A percentile compares a stretch with the other conserved stretches of the same genome.
phyloP scores from a whole-genome alignment of 2,888 invertebrate species.

The Strigamia transsilvanica region DNA sequence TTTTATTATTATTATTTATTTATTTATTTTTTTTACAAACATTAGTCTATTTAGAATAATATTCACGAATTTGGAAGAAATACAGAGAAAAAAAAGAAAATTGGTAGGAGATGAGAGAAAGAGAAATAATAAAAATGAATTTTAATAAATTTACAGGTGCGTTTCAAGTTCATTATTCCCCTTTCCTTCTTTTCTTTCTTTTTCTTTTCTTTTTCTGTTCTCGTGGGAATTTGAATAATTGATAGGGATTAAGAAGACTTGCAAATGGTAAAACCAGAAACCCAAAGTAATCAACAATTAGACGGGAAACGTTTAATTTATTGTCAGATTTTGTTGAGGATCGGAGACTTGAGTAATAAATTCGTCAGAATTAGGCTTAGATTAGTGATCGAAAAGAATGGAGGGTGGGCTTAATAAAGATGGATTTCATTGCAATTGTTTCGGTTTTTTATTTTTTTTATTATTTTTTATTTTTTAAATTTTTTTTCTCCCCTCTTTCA shows the following conservation, averaged over 20 bases:
- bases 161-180: conserved; percentile 40
- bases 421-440: conserved; percentile 48
- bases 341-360: conserved; percentile 30
- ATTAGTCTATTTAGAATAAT: background rate
- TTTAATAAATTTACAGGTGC: conserved; percentile 44
- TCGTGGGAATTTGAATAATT: conserved; percentile 48
- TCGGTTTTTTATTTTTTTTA: background rate
- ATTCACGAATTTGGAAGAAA: background rate
- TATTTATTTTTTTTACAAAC: background rate
- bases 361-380: conserved; percentile 46
- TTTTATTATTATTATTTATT: background rate
- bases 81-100: background rate
- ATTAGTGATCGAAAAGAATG: conserved; percentile 43
- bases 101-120: conserved; percentile 2
- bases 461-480: background rate
- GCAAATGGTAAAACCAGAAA: conserved; percentile 45
- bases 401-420: conserved; percentile 41
- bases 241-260: conserved; percentile 49
- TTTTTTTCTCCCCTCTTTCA: background rate
- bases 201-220: conserved; percentile 31
- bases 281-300: conserved; percentile 49
- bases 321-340: conserved; percentile 42
- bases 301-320: conserved; percentile 47
- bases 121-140: conserved; percentile 5
- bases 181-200: background rate